Base-by-base conservation (phyloP, 2,888 invertebrate genomes). In the Sussaba pulchella region DNA sequence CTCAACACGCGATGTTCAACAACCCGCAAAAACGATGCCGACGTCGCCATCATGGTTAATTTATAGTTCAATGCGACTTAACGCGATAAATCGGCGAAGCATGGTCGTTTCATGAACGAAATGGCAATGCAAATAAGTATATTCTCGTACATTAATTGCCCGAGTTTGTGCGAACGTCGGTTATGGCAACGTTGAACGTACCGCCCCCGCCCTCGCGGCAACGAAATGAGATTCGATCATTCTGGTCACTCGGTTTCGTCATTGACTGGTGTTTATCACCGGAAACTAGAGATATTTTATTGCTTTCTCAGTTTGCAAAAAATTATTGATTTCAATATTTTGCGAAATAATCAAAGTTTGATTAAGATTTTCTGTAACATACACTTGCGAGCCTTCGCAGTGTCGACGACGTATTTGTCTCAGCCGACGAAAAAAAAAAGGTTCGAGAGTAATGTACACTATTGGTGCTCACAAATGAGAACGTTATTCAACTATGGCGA, bases 21-120 rank as follows among this genome's bases (percentile, higher is more conserved):
- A 71, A 17, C 14, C 61, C 43, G 71, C 71, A 80, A 80, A 80
- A 80, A 80, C 80, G 54, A 71, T 50, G 66, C 66, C 75, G 71
- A 64, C 75, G 71, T 79, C 70, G 66, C 71, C 31, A 52, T 61
- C n/a, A 61, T 54, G 66, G 59, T 74, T 78, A 82, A 82, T 82
- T 82, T 82, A 82, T 78, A 74, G 78, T 78, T 78, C 67, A 72
- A 82, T 81, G 67, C 71, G 71, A 17, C 59, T 66, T 72, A 74
- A 72, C 67, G 72, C 74, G 71, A 82, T 82, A 77, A 82, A 82
- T 82, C 69, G 43, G 69, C 67, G 63, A 41, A 63, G 50, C 26
- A 26, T 26, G 66, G 39, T 63, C 71, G 50, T 21, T 26, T 12
- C 39, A 63, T 77, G 61, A 63, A 81, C 77, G 63, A 67, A 70